Evolutionary conservation across 2,888 invertebrate species (phyloP), one percentile per base, ranked within the genome.

Genomic region (Lycocerus yunnanus): DNA sequence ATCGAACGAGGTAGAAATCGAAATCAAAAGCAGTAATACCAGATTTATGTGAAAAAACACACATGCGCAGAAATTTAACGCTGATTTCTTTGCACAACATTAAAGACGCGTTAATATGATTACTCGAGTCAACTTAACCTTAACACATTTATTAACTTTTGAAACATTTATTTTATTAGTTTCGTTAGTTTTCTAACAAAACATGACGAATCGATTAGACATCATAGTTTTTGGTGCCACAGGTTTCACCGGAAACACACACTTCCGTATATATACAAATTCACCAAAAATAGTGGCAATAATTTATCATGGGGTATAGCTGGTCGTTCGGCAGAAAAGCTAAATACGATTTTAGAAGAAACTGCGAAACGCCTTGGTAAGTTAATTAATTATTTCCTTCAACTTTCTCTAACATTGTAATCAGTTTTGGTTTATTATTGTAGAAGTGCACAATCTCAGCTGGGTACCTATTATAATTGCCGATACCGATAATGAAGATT

Each of bases 161-260:
- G n/a, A n/a, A n/a, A n/a, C n/a, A n/a, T n/a, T n/a, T n/a, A n/a
- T n/a, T n/a, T n/a, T n/a, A n/a, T n/a, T n/a, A n/a, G n/a, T n/a
- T n/a, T n/a, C n/a, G n/a, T n/a, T n/a, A n/a, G n/a, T n/a, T n/a
- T n/a, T n/a, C n/a, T n/a, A n/a, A 21, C 1, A 9, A n/a, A 66
- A 10, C 71, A 86, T 86, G 86, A 79, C 81, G 1, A 79, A 85
- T 69, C 88, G 90, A 15, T 83, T 94, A 60, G 97, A 98, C 87
- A 83, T 98, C 3, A 90, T 99, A 9, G 92, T 99, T 82, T 98
- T 98, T 85, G 98, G 98, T 18, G 98, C n/a, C n/a, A 93, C 95
- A 0, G 98, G 98, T 16, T 98, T 93, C 86, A 98, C 98, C 0
- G 99, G 98, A 1, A 93, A 94, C n/a, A n/a, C n/a, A 86, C 92